Base-by-base conservation (phyloP, 2,113 vertebrate species). In the Echinops telfairi region DNA sequence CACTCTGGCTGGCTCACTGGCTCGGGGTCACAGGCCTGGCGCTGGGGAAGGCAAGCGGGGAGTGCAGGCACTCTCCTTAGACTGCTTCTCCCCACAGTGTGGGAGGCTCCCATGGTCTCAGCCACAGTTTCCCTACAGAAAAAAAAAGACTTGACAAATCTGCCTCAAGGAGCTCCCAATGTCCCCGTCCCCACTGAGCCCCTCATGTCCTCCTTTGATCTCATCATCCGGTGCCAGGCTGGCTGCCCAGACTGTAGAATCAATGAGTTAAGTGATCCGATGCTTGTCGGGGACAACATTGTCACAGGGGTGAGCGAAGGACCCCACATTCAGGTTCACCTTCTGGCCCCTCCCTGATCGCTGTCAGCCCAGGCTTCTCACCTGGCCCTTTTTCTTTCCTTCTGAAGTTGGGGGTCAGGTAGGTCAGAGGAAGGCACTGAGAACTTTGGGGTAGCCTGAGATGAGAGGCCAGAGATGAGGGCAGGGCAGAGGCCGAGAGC, bases 71-170 rank as follows among this genome's bases (percentile, higher is more conserved):
- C 12, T 33, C 33, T 88, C 47, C 3, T 6, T 62, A 20, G 8
- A 6, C 43, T 64, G 6, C 33, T 85, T 58, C n/a, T 87, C 40
- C 25, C 43, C 83, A 70, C 16, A 86, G 14, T 19, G 14, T 53
- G 68, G n/a, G 33, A 71, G 47, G 47, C n/a, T 86, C 58, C 83
- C 73, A n/a, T 81, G 17, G 68, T 84, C 38, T 90, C 38, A 47
- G 60, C 58, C 33, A 53, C 87, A 83, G 16, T 77, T 33, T 81
- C 82, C 47, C 47, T 70, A 3, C 17, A 17, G 33, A 40, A 64
- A 70, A 19, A 19, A 12, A 64, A 57, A 57, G 23, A 5, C 47
- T n/a, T 25, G 68, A 33, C 33, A 33, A 71, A 27, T 57, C n/a
- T 93, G 38, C 22, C 27, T 66, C 76, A 2, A 40, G 73, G n/a